Conservation (phyloP, 35 echinoderm and acorn worm species). For the Anneissia japonica region DNA sequence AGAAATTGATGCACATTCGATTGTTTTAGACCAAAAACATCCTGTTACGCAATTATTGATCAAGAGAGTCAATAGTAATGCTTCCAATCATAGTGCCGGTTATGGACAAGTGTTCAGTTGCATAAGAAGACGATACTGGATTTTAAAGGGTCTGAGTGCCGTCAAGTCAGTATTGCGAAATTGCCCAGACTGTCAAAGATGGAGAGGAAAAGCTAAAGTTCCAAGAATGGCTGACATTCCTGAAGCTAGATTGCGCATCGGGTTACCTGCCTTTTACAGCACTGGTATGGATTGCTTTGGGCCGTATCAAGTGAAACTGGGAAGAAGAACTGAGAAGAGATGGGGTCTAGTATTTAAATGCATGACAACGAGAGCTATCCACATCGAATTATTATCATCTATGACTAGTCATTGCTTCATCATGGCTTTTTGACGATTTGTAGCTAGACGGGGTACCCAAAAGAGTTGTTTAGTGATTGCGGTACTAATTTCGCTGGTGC, state of each 20-base stretch:
- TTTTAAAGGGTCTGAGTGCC: no score
- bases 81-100: constrained; percentile 26
- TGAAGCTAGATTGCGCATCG: no score
- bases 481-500: neutral
- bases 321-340: constrained; percentile 10
- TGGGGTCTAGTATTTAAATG: constrained; percentile 13
- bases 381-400: neutral
- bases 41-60: constrained; percentile 17
- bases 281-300: constrained; percentile 8
- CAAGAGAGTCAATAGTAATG: neutral
- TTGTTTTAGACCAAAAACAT: constrained; percentile 13
- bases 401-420: neutral
- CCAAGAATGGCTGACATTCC: no score
- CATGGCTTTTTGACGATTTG: neutral
- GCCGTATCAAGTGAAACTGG: neutral
- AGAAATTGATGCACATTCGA: constrained; percentile 1
- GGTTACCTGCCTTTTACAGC: no score
- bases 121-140: no score
- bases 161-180: no score
- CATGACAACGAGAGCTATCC: neutral
- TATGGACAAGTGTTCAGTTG: no score
- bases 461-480: neutral
- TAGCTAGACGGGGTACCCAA: neutral
- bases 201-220: no score
- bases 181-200: no score